Evolutionary conservation across 2,888 invertebrate genomes (phyloP), one percentile per base, ranked within the genome.

Genomic region (Mycalesis mineus): DNA sequence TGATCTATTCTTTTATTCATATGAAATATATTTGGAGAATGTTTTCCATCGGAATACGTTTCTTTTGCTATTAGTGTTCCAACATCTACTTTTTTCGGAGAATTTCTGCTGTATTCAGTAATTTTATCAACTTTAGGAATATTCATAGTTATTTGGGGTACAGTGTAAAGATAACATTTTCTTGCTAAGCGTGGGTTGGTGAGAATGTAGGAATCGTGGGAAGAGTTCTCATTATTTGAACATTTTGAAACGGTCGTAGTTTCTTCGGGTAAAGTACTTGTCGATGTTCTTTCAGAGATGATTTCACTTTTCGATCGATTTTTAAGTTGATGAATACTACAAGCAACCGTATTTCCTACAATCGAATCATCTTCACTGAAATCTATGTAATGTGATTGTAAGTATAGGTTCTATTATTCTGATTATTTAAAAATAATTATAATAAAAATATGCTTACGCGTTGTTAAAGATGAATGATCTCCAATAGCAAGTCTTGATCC

Each of bases 401-500:
- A 29, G 7, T 29, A 29, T 29, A 29, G 7, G 9, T 33, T 6
- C 9, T 33, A n/a, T n/a, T n/a, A 22, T 22, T 22, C 5, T 22
- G 3, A 17, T 14, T n/a, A 37, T 40, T 37, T 39, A 7, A 17
- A 44, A 41, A 22, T 39, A n/a, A 2, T 4, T 22, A 4, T 22
- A 22, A 5, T 45, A 52, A 59, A 14, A 31, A 9, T 8, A 33
- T 22, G 73, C 83, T 82, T 74, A 88, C 88, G 69, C 33, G 75
- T 77, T 17, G 72, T 78, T 60, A 80, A 78, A 39, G 83, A 84
- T 22, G 80, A 77, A 68, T 88, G 83, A 65, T 88, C 87, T 65
- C 85, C 87, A 56, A 85, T 79, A 51, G 81, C 86, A 57, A 86
- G 76, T 48, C 79, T 74, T 42, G 83, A 84, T 13, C 75, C 75